Percentiles rank a stretch among this genome's conserved stretches.
Evolutionary conservation across 2,797 vertebrate species (phyloP).

Genomic region (Pyrocephalus nanus): DNA sequence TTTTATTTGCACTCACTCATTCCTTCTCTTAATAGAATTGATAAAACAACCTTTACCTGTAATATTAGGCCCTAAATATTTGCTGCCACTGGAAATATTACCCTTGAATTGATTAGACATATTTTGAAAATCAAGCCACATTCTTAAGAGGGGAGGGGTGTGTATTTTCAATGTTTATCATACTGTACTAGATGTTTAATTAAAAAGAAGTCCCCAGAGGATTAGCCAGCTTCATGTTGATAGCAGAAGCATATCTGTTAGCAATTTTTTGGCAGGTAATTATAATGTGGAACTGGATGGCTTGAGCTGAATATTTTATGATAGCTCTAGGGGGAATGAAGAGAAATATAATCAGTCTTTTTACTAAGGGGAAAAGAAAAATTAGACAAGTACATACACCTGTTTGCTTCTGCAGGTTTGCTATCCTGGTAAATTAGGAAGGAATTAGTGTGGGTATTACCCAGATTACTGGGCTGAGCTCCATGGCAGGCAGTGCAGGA

Average conservation of each 20-base stretch:
- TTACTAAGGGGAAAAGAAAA: not conserved
- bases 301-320: slow-evolving; percentile 55
- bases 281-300: slow-evolving; percentile 25
- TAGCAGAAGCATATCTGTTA: slow-evolving; percentile 30
- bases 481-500: fast-evolving
- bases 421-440: not conserved
- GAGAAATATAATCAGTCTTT: slow-evolving; percentile 7
- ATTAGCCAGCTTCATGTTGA: slow-evolving; percentile 28
- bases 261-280: slow-evolving; percentile 69
- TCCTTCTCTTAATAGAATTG: not conserved
- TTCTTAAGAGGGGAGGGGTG: not conserved
- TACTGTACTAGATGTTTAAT: slow-evolving; percentile 70
- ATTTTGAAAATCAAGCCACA: slow-evolving; percentile 40
- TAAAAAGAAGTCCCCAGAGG: slow-evolving; percentile 66
- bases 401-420: not conserved
- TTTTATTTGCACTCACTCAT: not conserved
- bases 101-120: slow-evolving; percentile 50
- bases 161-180: slow-evolving; percentile 21
- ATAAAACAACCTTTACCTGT: slow-evolving; percentile 14
- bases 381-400: not conserved
- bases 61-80: slow-evolving; percentile 31
- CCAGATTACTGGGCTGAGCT: not conserved
- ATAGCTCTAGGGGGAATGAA: slow-evolving; percentile 33
- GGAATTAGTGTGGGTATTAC: not conserved
- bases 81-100: slow-evolving; percentile 31